Percentiles rank a stretch among this genome's conserved stretches.
Conservation (phyloP, 2,797 vertebrate genomes). For the Paguma larvata region DNA sequence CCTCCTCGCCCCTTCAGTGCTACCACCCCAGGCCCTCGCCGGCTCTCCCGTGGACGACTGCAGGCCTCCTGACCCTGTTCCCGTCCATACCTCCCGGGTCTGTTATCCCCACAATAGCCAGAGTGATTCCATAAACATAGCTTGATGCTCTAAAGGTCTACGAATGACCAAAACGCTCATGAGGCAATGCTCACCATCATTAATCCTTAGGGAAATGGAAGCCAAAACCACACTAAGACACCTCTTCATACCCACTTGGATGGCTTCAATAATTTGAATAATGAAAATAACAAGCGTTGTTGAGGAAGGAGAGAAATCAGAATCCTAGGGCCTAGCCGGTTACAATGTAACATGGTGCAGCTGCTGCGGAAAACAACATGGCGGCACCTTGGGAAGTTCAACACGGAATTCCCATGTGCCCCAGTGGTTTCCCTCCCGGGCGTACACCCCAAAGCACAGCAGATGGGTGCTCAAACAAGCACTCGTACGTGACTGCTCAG, state of each 20-base stretch:
- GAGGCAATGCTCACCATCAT: not conserved
- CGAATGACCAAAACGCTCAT: not conserved
- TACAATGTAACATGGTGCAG: not conserved
- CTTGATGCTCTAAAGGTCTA: not conserved
- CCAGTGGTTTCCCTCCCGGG: not conserved
- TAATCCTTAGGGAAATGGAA: not conserved
- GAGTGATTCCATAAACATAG: not conserved
- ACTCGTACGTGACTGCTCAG: accelerated
- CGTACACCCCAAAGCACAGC: not conserved
- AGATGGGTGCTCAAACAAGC: not conserved
- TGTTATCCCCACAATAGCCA: not conserved
- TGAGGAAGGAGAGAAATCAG: not conserved
- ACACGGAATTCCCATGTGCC: not conserved
- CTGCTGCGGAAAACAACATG: no score
- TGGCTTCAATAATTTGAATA: not conserved
- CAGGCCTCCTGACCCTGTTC: not conserved
- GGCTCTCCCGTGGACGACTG: not conserved
- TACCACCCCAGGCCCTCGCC: no score
- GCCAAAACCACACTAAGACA: not conserved
- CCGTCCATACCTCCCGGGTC: not conserved
- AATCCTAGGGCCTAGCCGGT: accelerated
- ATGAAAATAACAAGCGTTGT: not conserved
- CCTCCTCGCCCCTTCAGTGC: accelerated
- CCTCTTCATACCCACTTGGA: not conserved
- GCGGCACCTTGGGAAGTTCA: not conserved